These are phyloP conservation scores for Dastarcus helophoroides DNA, from an alignment of 2,888 invertebrate genomes.

Conservation along the genomic window DNA sequence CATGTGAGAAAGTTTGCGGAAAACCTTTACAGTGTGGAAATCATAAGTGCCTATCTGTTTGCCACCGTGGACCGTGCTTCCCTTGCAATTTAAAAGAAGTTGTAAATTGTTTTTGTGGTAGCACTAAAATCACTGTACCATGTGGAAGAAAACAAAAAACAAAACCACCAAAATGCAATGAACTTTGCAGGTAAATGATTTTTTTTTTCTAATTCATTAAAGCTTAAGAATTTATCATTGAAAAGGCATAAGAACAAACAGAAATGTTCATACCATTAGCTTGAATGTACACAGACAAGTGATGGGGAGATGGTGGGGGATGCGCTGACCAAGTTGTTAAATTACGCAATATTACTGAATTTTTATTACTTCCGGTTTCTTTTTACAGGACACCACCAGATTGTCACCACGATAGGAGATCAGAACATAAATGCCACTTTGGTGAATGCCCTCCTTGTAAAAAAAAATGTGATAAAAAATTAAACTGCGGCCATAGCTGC, in stretches of 20 bases:
- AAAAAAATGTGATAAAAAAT: slow-evolving; percentile 56
- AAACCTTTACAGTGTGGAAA: slow-evolving; percentile 73
- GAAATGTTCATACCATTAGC: no score
- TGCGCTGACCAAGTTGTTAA: no score
- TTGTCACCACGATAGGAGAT: slow-evolving; percentile 69
- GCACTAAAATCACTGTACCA: slow-evolving; percentile 65
- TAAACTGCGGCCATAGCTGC: slow-evolving; percentile 58
- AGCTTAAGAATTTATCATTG: no score
- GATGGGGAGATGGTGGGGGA: no score
- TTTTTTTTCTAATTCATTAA: slow-evolving; percentile 1
- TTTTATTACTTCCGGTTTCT: slow-evolving; percentile 5
- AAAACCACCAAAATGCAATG: slow-evolving; percentile 67
- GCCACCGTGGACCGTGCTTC: slow-evolving; percentile 76
- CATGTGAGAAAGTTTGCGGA: slow-evolving; percentile 77
- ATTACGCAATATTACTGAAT: no score
- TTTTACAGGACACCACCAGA: slow-evolving; percentile 54
- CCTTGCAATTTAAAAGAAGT: slow-evolving; percentile 65
- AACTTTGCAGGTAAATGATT: slow-evolving; percentile 53
- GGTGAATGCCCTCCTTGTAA: slow-evolving; percentile 74
- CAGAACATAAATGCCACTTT: slow-evolving; percentile 70
- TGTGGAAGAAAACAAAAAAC: slow-evolving; percentile 73
- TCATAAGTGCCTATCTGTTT: slow-evolving; percentile 73
- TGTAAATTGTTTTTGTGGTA: slow-evolving; percentile 71
- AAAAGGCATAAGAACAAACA: no score
- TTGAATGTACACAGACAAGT: no score